Base-by-base conservation (phyloP, 2,113 vertebrate species). In the Solenodon paradoxus region DNA sequence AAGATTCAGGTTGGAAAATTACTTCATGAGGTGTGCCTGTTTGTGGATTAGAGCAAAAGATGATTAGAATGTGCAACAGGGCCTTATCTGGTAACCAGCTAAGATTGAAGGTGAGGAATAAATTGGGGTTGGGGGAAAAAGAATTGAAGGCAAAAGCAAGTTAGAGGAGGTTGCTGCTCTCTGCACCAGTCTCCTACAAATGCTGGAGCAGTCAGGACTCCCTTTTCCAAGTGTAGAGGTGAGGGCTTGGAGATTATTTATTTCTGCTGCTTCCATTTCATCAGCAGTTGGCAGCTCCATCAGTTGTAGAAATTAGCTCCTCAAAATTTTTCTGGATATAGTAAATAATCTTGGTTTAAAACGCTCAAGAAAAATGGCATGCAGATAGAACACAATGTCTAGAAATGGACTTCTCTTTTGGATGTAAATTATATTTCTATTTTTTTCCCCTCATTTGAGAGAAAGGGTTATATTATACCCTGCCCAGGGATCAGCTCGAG, bases 281-380 rank as follows among this genome's bases (percentile, higher is more conserved):
- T 7, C 68, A 93, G 74, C 1, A 82, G 57, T 38, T 92, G 85
- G 42, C 35, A 91, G 53, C 32, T 55, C 51, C 30, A 78, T 55
- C 28, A 32, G 2, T 55, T 86, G 63, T 72, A 79, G 78, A 40
- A 83, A 87, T 53, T 74, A 77, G 72, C 26, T 81, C 40, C 79
- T 51, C 45, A 91, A 42, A 68, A 89, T 89, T 82, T 11, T 68
- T 84, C 59, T 81, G 55, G 86, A 89, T n/a, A 64, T 88, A 68
- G 74, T 61, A 93, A 87, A 85, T 93, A 93, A 13, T 95, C 63
- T 94, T 94, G 68, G 69, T 88, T 96, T 93, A 74, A 64, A 91
- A 85, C 92, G 86, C 75, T 30, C 32, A 96, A 90, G 81, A 97
- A 92, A 96, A 94, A 66, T 40, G 64, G 11, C 19, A 79, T n/a